phyloP scores from a whole-genome alignment of 1,140 invertebrate genomes.

The Thalassaphorura encarpata region DNA sequence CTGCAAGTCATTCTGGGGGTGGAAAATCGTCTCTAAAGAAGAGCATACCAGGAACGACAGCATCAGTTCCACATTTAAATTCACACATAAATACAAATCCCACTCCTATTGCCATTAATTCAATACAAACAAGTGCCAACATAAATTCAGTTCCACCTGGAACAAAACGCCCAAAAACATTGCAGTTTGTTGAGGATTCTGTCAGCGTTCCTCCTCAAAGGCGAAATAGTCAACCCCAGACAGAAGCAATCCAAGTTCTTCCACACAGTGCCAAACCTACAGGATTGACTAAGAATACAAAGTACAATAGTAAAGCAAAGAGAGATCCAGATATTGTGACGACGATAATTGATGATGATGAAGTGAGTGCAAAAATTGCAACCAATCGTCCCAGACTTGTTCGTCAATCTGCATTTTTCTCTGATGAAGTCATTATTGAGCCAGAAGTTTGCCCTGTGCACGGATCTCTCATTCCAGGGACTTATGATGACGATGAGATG shows the following conservation, averaged over 20 bases:
- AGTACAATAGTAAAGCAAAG: slow-evolving; percentile 1
- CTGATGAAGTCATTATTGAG: slow-evolving; percentile 31
- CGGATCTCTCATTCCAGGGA: slow-evolving; percentile 23
- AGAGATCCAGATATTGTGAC: background rate
- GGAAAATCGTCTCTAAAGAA: slow-evolving; percentile 27
- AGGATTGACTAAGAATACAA: background rate
- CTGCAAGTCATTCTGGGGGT: slow-evolving; percentile 29
- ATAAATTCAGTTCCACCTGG: background rate
- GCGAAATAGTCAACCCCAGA: background rate
- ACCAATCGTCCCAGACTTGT: slow-evolving; percentile 29
- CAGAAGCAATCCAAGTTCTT: slow-evolving; percentile 1
- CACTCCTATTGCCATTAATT: background rate
- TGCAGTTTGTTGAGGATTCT: background rate
- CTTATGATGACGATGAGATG: slow-evolving; percentile 25
- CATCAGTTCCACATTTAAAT: background rate
- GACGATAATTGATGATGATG: slow-evolving; percentile 27
- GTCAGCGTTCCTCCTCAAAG: too few relatives aligned
- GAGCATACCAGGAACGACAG: background rate
- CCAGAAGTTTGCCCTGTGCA: slow-evolving; percentile 31
- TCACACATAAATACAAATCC: background rate
- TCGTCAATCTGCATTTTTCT: slow-evolving; percentile 30
- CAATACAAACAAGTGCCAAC: background rate
- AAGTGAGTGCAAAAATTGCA: slow-evolving; percentile 30
- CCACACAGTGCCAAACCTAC: background rate
- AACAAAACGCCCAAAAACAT: slow-evolving; percentile 1